phyloP scores from a whole-genome alignment of 2,797 vertebrate genomes.

The Parauchenoglanis punctatus region DNA sequence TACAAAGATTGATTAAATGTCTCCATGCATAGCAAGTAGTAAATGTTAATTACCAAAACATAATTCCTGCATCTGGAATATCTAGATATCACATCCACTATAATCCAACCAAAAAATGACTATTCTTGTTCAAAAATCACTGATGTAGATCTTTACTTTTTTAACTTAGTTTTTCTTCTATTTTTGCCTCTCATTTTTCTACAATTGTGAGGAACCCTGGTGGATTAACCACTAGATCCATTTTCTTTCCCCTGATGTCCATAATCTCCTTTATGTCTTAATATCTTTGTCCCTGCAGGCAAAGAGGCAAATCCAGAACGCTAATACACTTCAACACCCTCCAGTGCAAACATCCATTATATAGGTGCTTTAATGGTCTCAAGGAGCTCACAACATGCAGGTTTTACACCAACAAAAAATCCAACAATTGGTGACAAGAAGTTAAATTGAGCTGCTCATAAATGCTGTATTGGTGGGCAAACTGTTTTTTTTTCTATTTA shows the following conservation, averaged over 20 bases:
- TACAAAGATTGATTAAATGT: conserved; percentile 1
- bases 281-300: conserved; percentile 18
- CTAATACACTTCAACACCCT: conserved; percentile 40
- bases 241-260: conserved; percentile 45
- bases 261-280: conserved; percentile 37
- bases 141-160: neutral
- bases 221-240: conserved; percentile 46
- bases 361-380: conserved; percentile 43
- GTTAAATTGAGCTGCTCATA: conserved; percentile 35
- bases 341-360: conserved; percentile 34
- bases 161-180: conserved; percentile 38
- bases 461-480: conserved; percentile 7
- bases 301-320: neutral
- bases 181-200: neutral
- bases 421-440: conserved; percentile 37
- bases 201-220: conserved; percentile 31
- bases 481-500: neutral
- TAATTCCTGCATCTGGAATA: conserved; percentile 3
- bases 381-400: conserved; percentile 41
- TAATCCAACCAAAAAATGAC: neutral
- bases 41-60: conserved; percentile 27
- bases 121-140: no score
- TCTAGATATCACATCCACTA: neutral
- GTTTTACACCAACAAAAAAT: conserved; percentile 33
- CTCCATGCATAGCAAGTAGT: neutral